Evolutionary conservation across 2,888 invertebrate species (phyloP).

Genomic region (Eledona agricola): DNA sequence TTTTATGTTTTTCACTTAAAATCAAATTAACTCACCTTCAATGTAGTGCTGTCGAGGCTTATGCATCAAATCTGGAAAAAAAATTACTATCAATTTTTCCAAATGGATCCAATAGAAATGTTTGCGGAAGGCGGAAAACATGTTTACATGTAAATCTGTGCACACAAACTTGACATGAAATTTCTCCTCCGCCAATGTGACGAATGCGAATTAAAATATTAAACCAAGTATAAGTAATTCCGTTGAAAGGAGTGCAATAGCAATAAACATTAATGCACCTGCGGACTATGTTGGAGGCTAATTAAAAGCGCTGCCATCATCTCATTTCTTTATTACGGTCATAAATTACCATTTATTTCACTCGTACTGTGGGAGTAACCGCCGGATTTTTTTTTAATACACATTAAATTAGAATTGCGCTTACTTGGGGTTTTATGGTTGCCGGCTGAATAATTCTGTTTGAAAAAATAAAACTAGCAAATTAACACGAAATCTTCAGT

Average conservation of each 20-base stretch:
- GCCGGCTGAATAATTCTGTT: too few species aligned
- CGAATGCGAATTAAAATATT: conserved; percentile 3
- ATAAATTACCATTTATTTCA: conserved; percentile 43
- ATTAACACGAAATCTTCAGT: too few species aligned
- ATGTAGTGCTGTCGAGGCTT: conserved; percentile 57
- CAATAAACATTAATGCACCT: conserved; percentile 29
- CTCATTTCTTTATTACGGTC: conserved; percentile 37
- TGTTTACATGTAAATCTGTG: conserved; percentile 14
- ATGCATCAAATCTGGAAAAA: conserved; percentile 59
- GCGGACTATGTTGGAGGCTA: conserved; percentile 26
- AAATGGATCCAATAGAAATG: conserved; percentile 15
- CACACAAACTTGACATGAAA: neutral
- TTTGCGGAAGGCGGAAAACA: conserved; percentile 28
- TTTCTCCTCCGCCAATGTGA: too few species aligned
- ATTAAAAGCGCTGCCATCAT: conserved; percentile 28
- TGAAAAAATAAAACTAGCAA: too few species aligned
- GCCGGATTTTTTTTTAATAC: conserved; percentile 25
- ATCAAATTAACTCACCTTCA: conserved; percentile 60
- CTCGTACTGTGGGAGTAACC: conserved; percentile 17
- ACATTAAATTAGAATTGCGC: conserved; percentile 23
- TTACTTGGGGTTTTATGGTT: conserved; percentile 7
- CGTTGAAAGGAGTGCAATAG: conserved; percentile 19
- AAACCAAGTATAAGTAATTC: conserved; percentile 4
- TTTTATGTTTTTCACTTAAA: neutral
- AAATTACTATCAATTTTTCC: conserved; percentile 30